phyloP scores from a whole-genome alignment of 2,888 invertebrate species.

The Therioaphis trifolii region DNA sequence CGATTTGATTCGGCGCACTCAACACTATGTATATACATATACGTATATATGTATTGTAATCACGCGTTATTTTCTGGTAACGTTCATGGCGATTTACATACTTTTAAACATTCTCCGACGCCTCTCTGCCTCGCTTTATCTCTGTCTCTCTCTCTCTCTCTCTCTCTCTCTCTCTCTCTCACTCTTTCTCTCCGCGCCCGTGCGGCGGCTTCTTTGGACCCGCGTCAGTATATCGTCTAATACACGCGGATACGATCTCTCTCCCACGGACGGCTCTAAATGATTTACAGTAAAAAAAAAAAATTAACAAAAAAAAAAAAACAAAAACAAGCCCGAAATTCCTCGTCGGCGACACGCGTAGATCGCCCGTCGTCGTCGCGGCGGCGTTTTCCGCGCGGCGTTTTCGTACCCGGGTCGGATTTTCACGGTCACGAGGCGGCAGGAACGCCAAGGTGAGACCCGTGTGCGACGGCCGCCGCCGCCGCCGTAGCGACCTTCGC shows the following conservation, averaged over 20 bases:
- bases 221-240: too few relatives aligned
- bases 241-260: too few relatives aligned
- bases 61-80: background rate
- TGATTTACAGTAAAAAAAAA: too few relatives aligned
- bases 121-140: too few relatives aligned
- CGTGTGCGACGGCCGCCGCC: too few relatives aligned
- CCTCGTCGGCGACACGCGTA: conserved; percentile 3
- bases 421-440: conserved; percentile 57
- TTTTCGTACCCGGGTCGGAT: conserved; percentile 38
- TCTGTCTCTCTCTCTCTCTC: background rate
- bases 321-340: conserved; percentile 23
- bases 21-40: too few relatives aligned
- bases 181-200: background rate
- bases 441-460: conserved; percentile 60
- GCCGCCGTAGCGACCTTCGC: conserved; percentile 31
- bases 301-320: background rate
- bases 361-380: conserved; percentile 12
- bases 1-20: background rate
- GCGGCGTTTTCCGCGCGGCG: conserved; percentile 31
- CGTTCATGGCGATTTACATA: conserved; percentile 33
- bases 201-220: too few relatives aligned
- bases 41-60: too few relatives aligned
- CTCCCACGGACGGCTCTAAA: too few relatives aligned
- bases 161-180: background rate
- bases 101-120: background rate